phyloP scores from a whole-genome alignment of 2,797 vertebrate species.

The Diplodus puntazzo region DNA sequence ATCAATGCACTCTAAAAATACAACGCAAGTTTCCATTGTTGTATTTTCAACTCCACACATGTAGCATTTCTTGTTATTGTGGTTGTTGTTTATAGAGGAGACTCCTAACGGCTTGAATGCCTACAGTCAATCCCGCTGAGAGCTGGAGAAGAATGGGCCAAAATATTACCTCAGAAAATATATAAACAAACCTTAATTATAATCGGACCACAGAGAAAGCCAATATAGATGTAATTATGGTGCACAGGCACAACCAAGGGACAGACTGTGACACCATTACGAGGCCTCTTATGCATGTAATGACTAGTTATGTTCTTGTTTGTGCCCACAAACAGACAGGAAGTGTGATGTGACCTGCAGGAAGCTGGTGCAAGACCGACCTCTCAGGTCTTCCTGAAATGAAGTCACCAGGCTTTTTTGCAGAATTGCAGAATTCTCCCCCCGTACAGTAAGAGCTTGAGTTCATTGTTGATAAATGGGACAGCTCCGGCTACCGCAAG shows the following conservation, averaged over 20 bases:
- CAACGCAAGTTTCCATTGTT: constrained; percentile 74
- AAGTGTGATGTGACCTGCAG: constrained; percentile 58
- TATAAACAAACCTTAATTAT: constrained; percentile 71
- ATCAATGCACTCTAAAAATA: constrained; percentile 79
- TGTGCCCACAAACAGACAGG: constrained; percentile 50
- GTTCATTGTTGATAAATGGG: constrained; percentile 49
- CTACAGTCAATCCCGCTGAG: constrained; percentile 57
- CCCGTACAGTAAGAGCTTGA: constrained; percentile 16
- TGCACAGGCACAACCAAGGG: constrained; percentile 41
- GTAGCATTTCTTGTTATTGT: constrained; percentile 76
- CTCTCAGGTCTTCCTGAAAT: constrained; percentile 37
- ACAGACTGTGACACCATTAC: constrained; percentile 44
- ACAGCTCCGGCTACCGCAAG: constrained; percentile 36
- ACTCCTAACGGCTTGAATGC: constrained; percentile 52
- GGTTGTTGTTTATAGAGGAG: constrained; percentile 51
- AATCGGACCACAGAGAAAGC: constrained; percentile 55
- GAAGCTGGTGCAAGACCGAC: constrained; percentile 49
- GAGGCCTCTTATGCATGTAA: constrained; percentile 38
- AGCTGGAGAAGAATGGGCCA: constrained; percentile 57
- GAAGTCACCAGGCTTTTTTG: constrained; percentile 35
- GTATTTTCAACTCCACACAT: constrained; percentile 46
- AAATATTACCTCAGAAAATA: constrained; percentile 72
- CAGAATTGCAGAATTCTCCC: background rate
- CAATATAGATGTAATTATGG: constrained; percentile 70
- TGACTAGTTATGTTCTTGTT: constrained; percentile 68